These are phyloP conservation scores for Enteromius argenteus DNA, from an alignment of 2,797 vertebrate genomes.

Conservation along the genomic window DNA sequence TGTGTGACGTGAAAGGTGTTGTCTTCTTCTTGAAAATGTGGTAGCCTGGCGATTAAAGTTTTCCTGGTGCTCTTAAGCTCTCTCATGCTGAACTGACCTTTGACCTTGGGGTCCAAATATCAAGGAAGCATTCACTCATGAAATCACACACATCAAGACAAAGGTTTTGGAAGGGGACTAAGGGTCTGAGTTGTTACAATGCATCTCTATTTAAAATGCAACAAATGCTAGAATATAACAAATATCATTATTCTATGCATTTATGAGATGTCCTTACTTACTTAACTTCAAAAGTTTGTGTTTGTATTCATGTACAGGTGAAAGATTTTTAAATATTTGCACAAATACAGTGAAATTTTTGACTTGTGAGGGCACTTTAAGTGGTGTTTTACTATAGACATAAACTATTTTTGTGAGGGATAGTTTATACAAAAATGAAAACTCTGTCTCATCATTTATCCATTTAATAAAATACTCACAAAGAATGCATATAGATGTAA, in stretches of 20 bases:
- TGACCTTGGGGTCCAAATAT: slow-evolving; percentile 21
- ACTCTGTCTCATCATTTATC: background rate
- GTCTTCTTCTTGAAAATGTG: background rate
- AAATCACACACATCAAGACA: background rate
- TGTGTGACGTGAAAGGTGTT: slow-evolving; percentile 28
- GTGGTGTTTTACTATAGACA: background rate
- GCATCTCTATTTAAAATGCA: background rate
- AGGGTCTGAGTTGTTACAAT: background rate
- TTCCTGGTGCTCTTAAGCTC: background rate
- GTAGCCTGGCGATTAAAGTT: background rate
- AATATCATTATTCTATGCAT: no score
- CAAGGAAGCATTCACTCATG: slow-evolving; percentile 12
- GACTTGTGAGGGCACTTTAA: background rate
- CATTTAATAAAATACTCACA: background rate
- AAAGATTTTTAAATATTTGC: background rate
- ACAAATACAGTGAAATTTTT: background rate
- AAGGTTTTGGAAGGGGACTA: background rate
- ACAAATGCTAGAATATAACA: background rate
- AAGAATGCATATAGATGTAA: background rate
- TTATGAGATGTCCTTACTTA: no score
- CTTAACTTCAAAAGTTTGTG: background rate
- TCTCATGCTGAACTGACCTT: slow-evolving; percentile 16
- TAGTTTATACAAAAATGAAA: background rate
- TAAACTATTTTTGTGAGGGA: background rate
- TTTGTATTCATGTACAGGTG: background rate